Conservation (phyloP, 2,888 invertebrate species). For the Cantharis nigra region DNA sequence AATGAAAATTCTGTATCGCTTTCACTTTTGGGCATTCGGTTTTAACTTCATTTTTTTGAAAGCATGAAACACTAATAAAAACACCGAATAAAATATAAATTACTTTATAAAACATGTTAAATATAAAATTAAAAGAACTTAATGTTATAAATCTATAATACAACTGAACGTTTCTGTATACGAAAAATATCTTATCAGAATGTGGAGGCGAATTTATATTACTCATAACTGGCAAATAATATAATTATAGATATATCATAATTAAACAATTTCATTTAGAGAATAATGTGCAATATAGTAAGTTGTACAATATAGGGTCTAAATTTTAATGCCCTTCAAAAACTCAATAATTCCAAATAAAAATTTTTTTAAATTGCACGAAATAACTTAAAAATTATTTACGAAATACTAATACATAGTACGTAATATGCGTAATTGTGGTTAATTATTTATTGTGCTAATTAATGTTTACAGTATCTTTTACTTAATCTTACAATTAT, state of each 20-base stretch:
- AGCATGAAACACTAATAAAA: not conserved
- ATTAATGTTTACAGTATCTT: too few relatives aligned
- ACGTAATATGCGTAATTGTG: too few relatives aligned
- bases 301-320: not conserved
- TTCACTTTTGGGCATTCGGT: conserved; percentile 77
- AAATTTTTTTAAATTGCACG: too few relatives aligned
- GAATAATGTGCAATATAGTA: not conserved
- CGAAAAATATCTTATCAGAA: conserved; percentile 3
- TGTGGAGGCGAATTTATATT: conserved; percentile 8
- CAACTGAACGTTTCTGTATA: not conserved
- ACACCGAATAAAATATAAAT: conserved; percentile 1
- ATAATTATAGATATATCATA: not conserved
- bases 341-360: too few relatives aligned
- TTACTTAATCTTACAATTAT: too few relatives aligned
- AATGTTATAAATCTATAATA: not conserved
- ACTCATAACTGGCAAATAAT: not conserved
- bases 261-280: not conserved
- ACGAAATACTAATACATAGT: too few relatives aligned
- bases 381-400: too few relatives aligned
- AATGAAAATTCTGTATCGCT: conserved; percentile 78
- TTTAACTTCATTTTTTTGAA: conserved; percentile 62
- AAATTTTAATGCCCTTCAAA: too few relatives aligned
- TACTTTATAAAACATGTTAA: conserved; percentile 8
- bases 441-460: too few relatives aligned
- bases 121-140: not conserved